phyloP scores from a whole-genome alignment of 2,888 invertebrate genomes.

The Dioctria linearis region DNA sequence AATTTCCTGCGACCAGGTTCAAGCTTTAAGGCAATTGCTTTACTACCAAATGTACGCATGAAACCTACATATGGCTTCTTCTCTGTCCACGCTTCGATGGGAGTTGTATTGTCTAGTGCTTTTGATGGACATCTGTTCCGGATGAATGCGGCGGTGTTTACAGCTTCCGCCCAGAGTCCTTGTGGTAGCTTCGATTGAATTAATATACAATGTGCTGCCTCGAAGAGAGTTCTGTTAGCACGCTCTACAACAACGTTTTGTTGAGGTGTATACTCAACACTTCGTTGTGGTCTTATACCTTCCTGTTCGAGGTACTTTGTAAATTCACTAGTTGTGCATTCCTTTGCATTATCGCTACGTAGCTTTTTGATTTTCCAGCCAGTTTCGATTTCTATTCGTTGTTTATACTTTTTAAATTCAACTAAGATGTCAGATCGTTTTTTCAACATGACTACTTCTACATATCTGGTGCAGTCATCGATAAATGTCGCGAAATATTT shows the following conservation, averaged over 20 bases:
- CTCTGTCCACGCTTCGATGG: constrained; percentile 49
- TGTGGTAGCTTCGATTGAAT: constrained; percentile 59
- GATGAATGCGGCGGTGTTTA: constrained; percentile 59
- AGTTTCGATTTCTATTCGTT: constrained; percentile 58
- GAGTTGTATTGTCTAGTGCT: constrained; percentile 43
- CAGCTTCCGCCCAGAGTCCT: constrained; percentile 63
- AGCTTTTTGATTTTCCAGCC: constrained; percentile 59
- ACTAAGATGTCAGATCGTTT: constrained; percentile 13
- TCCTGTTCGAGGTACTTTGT: constrained; percentile 57
- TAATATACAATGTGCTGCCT: constrained; percentile 61
- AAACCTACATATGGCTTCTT: constrained; percentile 49
- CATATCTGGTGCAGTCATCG: neutral
- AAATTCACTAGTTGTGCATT: constrained; percentile 59
- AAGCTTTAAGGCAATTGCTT: constrained; percentile 48
- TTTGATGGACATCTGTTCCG: constrained; percentile 42
- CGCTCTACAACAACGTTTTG: constrained; percentile 61
- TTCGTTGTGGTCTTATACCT: constrained; percentile 60
- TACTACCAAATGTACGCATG: constrained; percentile 55
- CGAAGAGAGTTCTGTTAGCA: constrained; percentile 60
- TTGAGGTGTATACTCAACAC: constrained; percentile 51
- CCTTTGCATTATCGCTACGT: constrained; percentile 61
- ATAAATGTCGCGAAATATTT: neutral
- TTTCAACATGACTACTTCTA: neutral
- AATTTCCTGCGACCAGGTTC: constrained; percentile 5
- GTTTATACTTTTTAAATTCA: constrained; percentile 47